Percentiles rank a stretch among this genome's conserved stretches.
phyloP scores from a whole-genome alignment of 2,113 vertebrate species.

The Myotis brandtii region DNA sequence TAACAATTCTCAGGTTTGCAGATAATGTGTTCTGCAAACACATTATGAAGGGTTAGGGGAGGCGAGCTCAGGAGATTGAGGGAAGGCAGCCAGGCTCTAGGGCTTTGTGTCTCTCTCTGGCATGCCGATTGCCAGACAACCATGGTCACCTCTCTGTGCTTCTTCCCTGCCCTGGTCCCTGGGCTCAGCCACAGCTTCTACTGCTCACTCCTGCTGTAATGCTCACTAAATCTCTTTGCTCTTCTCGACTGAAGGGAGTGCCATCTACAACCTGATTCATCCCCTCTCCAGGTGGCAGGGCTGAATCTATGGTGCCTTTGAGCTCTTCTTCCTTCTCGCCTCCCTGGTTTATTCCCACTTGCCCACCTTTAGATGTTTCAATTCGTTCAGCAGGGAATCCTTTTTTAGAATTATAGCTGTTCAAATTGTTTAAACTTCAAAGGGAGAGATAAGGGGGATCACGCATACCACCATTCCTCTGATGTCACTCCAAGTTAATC shows the following conservation, averaged over 20 bases:
- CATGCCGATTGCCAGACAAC: neutral
- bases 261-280: neutral
- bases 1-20: neutral
- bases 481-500: neutral
- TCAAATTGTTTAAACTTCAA: neutral
- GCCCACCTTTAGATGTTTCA: neutral
- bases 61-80: neutral
- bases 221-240: neutral
- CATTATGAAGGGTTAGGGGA: neutral
- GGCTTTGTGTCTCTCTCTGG: neutral
- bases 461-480: neutral
- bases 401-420: neutral
- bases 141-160: neutral
- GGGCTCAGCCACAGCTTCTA: neutral
- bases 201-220: neutral
- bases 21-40: neutral
- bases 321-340: neutral
- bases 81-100: neutral
- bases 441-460: neutral
- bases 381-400: neutral
- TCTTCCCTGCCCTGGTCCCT: neutral
- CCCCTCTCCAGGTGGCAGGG: neutral
- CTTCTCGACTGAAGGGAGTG: neutral
- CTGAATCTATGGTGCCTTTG: neutral
- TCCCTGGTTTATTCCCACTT: neutral